Percentiles rank a stretch among this genome's conserved stretches.
Conservation (phyloP, 1,140 invertebrate genomes). For the Watersipora subatra region DNA sequence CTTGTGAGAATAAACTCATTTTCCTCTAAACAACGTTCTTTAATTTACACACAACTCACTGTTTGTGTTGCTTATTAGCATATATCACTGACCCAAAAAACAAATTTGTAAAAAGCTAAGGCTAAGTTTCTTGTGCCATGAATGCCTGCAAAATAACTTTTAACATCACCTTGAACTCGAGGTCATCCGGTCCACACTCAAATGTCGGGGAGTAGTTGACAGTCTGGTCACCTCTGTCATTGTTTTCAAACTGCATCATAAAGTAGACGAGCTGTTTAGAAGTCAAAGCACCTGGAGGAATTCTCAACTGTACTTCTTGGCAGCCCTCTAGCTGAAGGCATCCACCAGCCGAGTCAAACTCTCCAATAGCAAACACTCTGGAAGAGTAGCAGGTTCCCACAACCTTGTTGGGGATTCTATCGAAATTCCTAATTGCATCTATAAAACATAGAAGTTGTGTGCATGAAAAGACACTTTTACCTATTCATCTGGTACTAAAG, state of each 20-base stretch:
- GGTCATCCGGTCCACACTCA: background rate
- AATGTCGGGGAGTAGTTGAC: background rate
- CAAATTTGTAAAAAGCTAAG: too few relatives aligned
- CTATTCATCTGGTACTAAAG: too few relatives aligned
- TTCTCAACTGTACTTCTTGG: background rate
- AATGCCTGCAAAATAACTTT: too few relatives aligned
- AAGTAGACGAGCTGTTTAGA: background rate
- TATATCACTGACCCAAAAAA: too few relatives aligned
- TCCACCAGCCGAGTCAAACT: background rate
- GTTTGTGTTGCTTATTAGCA: too few relatives aligned
- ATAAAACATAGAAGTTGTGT: too few relatives aligned
- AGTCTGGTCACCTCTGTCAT: background rate
- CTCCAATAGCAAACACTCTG: background rate
- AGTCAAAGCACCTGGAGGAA: background rate
- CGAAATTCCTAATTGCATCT: background rate
- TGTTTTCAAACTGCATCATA: background rate
- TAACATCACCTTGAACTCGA: background rate
- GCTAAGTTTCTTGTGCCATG: too few relatives aligned
- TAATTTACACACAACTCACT: too few relatives aligned
- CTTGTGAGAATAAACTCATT: too few relatives aligned
- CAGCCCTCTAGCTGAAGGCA: background rate
- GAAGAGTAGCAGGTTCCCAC: background rate
- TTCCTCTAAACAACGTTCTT: too few relatives aligned
- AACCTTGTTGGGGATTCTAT: background rate
- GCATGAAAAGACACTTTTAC: too few relatives aligned